Base-by-base conservation (phyloP, 2,888 invertebrate species). In the Drosophila cognata region DNA sequence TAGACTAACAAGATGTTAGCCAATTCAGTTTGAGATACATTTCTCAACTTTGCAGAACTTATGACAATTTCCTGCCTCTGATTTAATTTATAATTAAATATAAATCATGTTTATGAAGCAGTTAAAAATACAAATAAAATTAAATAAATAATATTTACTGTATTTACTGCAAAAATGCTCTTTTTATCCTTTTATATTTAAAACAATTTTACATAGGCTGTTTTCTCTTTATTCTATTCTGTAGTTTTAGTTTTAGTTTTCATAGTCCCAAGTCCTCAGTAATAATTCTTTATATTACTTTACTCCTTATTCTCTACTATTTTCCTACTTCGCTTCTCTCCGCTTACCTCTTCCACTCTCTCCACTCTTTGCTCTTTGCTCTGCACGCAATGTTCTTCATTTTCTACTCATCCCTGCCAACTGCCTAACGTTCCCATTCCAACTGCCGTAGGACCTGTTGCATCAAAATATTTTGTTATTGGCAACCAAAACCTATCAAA, bases 361-460 rank as follows among this genome's bases (percentile, higher is more conserved):
- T 38, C 2, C 2, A 8, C 21, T 31, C n/a, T 29, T 6, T n/a
- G n/a, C 31, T 21, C 13, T 16, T 6, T n/a, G n/a, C 31, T 21
- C 13, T 16, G 8, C 18, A 38, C 29, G 46, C 16, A 46, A 46
- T 46, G 25, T 16, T 29, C 35, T 57, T 21, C 43, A 11, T 52
- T 35, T 29, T 28, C 16, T 1, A 13, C n/a, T 16, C 35, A 16
- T 8, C 2, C 38, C 13, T 43, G 16, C 5, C 2, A n/a, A 7
- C 13, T 33, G 25, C 6, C 25, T 18, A 2, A 18, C 18, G 25
- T 6, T 21, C 1, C 25, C 2, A 18, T 4, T 4, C 18, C 3
- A 10, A 11, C 1, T 25, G 8, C 29, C 48, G 43, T 35, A 4
- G 69, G 65, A 86, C 84, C 70, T 86, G 85, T 86, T 86, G 85